Evolutionary conservation across 2,888 invertebrate species (phyloP).

Genomic region (Xestia rhomboidea): DNA sequence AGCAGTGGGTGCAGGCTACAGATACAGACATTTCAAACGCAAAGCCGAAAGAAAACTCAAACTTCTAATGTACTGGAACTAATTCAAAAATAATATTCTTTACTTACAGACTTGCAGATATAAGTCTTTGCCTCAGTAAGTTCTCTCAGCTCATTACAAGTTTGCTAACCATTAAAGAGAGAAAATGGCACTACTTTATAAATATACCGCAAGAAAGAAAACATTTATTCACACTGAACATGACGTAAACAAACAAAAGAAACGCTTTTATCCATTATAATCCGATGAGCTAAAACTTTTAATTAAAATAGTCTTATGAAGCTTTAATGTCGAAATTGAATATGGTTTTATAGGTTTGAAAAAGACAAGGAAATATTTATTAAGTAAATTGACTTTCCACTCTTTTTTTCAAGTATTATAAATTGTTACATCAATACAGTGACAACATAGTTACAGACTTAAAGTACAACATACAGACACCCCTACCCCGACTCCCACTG

Average conservation of each 20-base stretch:
- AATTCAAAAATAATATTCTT: not conserved
- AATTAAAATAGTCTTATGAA: no score
- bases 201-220: not conserved
- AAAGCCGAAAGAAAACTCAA: not conserved
- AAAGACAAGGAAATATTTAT: not conserved
- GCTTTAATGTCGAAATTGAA: not conserved
- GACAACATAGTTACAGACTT: not conserved
- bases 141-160: slow-evolving; percentile 29
- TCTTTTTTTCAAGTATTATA: no score
- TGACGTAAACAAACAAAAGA: not conserved
- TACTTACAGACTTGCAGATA: not conserved
- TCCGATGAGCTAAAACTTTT: not conserved
- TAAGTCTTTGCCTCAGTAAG: not conserved
- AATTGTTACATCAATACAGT: not conserved
- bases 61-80: slow-evolving; percentile 19
- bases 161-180: slow-evolving; percentile 12
- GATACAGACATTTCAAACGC: not conserved
- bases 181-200: not conserved
- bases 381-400: not conserved
- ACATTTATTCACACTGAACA: not conserved
- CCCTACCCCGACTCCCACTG: no score
- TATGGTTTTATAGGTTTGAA: not conserved
- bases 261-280: not conserved
- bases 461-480: not conserved
- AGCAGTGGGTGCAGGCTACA: not conserved